A percentile compares a stretch with the other conserved stretches of the same genome.
These are phyloP conservation scores for Perizoma affinitatum DNA, from an alignment of 2,888 invertebrate species.

Conservation along the genomic window DNA sequence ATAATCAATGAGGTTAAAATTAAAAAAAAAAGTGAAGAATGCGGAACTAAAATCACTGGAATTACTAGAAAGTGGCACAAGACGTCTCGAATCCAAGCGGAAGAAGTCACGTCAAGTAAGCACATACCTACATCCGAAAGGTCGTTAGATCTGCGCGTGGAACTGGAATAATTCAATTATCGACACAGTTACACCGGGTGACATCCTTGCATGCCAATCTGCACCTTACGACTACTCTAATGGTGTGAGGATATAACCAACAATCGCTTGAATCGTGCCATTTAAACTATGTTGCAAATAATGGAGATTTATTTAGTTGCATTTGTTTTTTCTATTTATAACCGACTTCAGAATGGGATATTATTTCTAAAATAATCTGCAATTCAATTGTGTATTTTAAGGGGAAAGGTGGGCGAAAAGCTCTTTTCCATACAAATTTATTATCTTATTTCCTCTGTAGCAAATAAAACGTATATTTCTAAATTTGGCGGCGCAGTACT, in stretches of 20 bases:
- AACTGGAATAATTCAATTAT: conserved; percentile 77
- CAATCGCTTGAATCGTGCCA: conserved; percentile 5
- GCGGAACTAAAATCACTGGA: no score
- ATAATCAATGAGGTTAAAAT: no score
- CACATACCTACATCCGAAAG: conserved; percentile 54
- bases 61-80: not conserved
- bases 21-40: no score
- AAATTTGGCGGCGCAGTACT: no score
- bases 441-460: no score
- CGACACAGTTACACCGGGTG: conserved; percentile 51
- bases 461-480: no score
- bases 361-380: no score
- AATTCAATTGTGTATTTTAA: no score
- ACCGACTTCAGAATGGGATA: no score
- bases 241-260: not conserved
- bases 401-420: no score
- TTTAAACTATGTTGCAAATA: not conserved
- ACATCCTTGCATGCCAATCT: conserved; percentile 23
- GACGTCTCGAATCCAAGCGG: not conserved
- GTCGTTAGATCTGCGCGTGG: conserved; percentile 74
- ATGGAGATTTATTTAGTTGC: not conserved
- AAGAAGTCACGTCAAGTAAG: conserved; percentile 12
- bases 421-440: no score
- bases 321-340: not conserved
- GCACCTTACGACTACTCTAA: conserved; percentile 19